Evolutionary conservation across 2,113 vertebrate genomes (phyloP), one percentile per base, ranked within the genome.

Genomic region (Willisornis vidua): DNA sequence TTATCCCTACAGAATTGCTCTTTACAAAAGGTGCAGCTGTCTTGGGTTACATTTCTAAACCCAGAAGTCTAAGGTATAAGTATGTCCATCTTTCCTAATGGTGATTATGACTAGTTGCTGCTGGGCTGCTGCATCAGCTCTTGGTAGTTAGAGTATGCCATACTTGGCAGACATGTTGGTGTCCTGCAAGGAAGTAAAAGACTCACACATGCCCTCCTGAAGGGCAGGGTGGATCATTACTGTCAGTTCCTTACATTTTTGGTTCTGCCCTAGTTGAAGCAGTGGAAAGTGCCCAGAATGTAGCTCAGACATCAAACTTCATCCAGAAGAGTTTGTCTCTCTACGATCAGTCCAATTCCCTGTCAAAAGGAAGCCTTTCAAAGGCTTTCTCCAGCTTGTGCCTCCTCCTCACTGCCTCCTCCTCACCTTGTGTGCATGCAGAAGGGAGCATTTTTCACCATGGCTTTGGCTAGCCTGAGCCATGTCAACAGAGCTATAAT

Each of bases 91-190:
- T 84, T 68, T 67, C 61, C 57, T 63, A 49, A 16, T 52, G 48
- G n/a, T 65, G 45, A 5, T 71, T 48, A 12, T 54, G 48, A 25
- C 14, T 65, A 29, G 10, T 39, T 90, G 73, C 73, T 92, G 88
- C 79, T 96, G 92, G 94, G 85, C 92, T 95, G 80, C 94, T 90
- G 73, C 83, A 68, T 86, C 65, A 90, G 76, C 75, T 95, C 65
- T 62, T 67, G 43, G 6, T 24, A 37, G 26, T n/a, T 90, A 88
- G 76, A 57, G 41, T 58, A 41, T 73, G 46, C 25, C 85, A 57
- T 94, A 15, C 46, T 55, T 70, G 24, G 24, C 54, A 70, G 79
- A 46, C 55, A 9, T 46, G 41, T 46, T 81, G 2, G 25, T 20
- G 35, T 92, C 51, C 68, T 61, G 48, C 51, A 84, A 65, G 52